Evolutionary conservation across 2,888 invertebrate species (phyloP).

Genomic region (Drosophila neutralis): DNA sequence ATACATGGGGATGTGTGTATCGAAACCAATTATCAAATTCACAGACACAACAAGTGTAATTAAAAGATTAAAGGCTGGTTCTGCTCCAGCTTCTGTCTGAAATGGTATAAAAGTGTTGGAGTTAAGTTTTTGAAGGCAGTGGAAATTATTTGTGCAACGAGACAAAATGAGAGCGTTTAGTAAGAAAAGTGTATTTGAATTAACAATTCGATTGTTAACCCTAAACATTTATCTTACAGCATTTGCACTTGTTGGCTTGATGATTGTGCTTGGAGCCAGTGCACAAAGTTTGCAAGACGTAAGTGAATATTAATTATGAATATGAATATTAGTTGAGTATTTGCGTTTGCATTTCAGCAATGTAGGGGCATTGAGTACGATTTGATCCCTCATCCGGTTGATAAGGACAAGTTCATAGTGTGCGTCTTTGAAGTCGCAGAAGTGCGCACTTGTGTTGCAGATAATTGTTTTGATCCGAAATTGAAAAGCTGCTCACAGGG

Average conservation of each 20-base stretch:
- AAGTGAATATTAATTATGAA: background rate
- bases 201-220: background rate
- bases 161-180: slow-evolving; percentile 18
- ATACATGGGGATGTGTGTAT: background rate
- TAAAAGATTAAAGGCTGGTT: slow-evolving; percentile 24
- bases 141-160: background rate
- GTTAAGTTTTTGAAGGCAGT: background rate
- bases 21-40: slow-evolving; percentile 12
- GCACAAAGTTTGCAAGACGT: slow-evolving; percentile 19
- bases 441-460: slow-evolving; percentile 7
- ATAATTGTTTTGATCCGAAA: slow-evolving; percentile 16
- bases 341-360: background rate
- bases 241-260: background rate
- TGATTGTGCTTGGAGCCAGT: background rate
- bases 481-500: background rate
- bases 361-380: slow-evolving; percentile 23
- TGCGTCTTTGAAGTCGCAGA: slow-evolving; percentile 21
- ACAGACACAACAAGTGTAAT: slow-evolving; percentile 9
- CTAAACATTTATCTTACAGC: background rate
- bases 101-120: slow-evolving; percentile 17
- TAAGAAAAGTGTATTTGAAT: background rate
- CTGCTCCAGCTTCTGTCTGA: background rate
- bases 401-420: slow-evolving; percentile 18
- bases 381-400: slow-evolving; percentile 16
- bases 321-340: background rate